Base-by-base conservation (phyloP, 2,797 vertebrate genomes). In the Phylloscopus collybita region DNA sequence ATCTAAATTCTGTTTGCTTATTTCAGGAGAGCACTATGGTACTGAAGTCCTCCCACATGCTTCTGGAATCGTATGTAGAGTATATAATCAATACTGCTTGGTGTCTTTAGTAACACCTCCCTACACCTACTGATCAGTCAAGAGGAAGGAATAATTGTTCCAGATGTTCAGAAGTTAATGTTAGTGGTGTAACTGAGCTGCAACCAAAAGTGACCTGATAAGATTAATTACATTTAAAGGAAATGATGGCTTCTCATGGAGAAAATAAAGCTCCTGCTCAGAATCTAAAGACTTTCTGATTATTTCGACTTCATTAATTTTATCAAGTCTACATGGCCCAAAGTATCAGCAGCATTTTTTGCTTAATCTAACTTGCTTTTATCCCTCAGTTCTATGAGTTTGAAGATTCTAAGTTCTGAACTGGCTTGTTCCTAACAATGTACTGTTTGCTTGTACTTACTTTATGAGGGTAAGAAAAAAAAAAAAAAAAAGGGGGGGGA, bases 91-190 rank as follows among this genome's bases (percentile, higher is more conserved):
- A 29, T 76, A 70, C 10, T 10, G 2, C 27, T 73, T 70, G 29
- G 9, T 70, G 40, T 29, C 65, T 70, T 65, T 25, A 57, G 51
- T 21, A 71, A 85, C 50, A 56, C 23, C 29, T 84, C 32, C 56
- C 50, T 76, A 61, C 50, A 67, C 49, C 13, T 51, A 40, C n/a
- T 82, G 38, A 73, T 74, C 53, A 74, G 56, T 44, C 56, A 82
- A 90, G 70, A 76, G 76, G 40, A 59, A 92, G 23, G 44, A 69
- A 84, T 61, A 87, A 89, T 64, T 89, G 34, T 64, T 93, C 88
- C 76, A 87, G 65, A 56, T 76, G 38, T 91, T 94, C 42, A 20
- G 19, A 78, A 71, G 34, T 54, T 84, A 90, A 60, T 53, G 25
- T 64, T 66, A 42, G 53, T 38, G 9, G 42, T 65, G 23, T 47